These are phyloP conservation scores for Pygocentrus nattereri DNA, from an alignment of 2,797 vertebrate genomes.

Conservation along the genomic window DNA sequence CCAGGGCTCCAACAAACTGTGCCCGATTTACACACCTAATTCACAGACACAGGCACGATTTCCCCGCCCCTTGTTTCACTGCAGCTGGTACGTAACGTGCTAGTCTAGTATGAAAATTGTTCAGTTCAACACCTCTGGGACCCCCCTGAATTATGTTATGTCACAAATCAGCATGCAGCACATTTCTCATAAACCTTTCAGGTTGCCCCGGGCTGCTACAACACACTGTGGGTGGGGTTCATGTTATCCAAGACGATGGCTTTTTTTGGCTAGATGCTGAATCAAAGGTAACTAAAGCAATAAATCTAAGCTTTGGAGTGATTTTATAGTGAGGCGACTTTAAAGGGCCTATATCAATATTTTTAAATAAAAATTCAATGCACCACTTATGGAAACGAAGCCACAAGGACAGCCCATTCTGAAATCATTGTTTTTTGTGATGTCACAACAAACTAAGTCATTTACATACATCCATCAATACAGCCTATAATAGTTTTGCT, in stretches of 20 bases:
- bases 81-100: neutral
- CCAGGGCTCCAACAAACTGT: slow-evolving; percentile 20
- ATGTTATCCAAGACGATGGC: neutral
- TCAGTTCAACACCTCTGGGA: slow-evolving; percentile 3
- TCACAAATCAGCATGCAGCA: neutral
- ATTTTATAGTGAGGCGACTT: neutral
- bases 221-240: neutral
- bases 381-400: no score
- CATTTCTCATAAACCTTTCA: neutral
- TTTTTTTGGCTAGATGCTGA: neutral
- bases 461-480: no score
- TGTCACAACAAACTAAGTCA: no score
- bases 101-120: slow-evolving; percentile 1
- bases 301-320: neutral
- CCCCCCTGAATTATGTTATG: neutral
- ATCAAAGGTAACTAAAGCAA: neutral
- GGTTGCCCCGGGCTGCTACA: neutral
- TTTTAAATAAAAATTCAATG: no score
- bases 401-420: no score
- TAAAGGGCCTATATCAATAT: no score
- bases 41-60: neutral
- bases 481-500: no score
- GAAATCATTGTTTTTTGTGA: no score
- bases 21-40: slow-evolving; percentile 4
- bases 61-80: neutral